Percentiles rank a stretch among this genome's conserved stretches.
Conservation (phyloP, 1,140 invertebrate genomes). For the Drosophila subpulchrella region DNA sequence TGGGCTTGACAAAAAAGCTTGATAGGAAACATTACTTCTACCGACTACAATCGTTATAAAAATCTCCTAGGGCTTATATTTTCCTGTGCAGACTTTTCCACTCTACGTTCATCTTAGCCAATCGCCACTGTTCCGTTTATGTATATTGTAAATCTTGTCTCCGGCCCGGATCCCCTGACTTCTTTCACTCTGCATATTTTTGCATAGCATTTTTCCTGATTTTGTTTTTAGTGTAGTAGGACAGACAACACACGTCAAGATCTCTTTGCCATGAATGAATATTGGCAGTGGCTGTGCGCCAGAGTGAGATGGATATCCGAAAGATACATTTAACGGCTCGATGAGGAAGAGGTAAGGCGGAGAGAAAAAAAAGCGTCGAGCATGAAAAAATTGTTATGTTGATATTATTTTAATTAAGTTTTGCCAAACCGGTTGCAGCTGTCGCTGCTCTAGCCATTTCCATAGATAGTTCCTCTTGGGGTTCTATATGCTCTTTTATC, state of each 20-base stretch:
- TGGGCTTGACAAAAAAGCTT: background rate
- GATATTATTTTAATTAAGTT: conserved; percentile 84
- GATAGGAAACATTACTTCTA: background rate
- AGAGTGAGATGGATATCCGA: conserved; percentile 39
- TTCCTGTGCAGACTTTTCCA: conserved; percentile 26
- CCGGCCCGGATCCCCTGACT: conserved; percentile 45
- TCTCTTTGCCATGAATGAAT: conserved; percentile 78
- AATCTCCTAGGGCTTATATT: conserved; percentile 1
- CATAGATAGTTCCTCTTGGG: conserved; percentile 58
- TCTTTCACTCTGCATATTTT: conserved; percentile 83
- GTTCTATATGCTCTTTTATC: conserved; percentile 44
- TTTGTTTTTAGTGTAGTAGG: conserved; percentile 63
- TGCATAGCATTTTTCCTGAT: conserved; percentile 72
- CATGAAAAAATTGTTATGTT: conserved; percentile 79
- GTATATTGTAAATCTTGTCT: conserved; percentile 73
- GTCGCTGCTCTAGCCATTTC: conserved; percentile 33
- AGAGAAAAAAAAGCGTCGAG: conserved; percentile 17
- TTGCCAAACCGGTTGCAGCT: conserved; percentile 71
- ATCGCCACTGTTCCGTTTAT: conserved; percentile 52
- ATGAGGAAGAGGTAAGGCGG: conserved; percentile 64
- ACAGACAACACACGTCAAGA: conserved; percentile 53
- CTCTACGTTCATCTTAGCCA: conserved; percentile 14
- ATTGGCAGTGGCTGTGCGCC: conserved; percentile 61
- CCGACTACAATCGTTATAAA: background rate
- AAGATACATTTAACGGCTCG: conserved; percentile 55